These are phyloP conservation scores for Atlantisia rogersi DNA, from an alignment of 2,113 vertebrate genomes.

Conservation along the genomic window DNA sequence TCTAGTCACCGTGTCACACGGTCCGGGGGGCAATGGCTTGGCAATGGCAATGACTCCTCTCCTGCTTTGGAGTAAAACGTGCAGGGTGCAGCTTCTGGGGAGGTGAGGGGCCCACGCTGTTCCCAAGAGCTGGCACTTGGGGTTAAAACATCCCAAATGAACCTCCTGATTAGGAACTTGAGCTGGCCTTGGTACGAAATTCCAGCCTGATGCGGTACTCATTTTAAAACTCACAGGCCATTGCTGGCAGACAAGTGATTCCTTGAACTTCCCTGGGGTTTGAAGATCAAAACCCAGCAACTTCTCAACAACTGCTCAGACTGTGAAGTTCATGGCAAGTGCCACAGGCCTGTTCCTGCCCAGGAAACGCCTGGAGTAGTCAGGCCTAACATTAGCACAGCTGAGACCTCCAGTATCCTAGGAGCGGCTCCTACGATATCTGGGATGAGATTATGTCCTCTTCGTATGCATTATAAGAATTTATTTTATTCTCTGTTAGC, in stretches of 20 bases:
- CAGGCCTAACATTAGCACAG: not conserved
- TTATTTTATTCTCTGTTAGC: not conserved
- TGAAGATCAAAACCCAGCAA: not conserved
- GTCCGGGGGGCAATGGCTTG: fast-evolving
- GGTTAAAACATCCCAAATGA: not conserved
- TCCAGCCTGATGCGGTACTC: not conserved
- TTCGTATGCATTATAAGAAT: not conserved
- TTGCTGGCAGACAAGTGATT: not conserved
- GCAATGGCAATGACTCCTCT: not conserved
- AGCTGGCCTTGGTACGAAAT: not conserved
- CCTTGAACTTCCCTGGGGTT: not conserved
- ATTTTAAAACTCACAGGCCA: not conserved
- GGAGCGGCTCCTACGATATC: not conserved
- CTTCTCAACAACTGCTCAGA: not conserved
- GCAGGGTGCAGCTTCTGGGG: not conserved
- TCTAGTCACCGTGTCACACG: not conserved
- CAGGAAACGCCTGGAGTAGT: not conserved
- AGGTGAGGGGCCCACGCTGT: not conserved
- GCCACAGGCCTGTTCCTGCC: not conserved
- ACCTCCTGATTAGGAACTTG: not conserved
- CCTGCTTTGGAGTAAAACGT: not conserved
- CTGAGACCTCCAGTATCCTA: not conserved
- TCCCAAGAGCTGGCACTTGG: not conserved
- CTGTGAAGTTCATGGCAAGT: not conserved
- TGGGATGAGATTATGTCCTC: not conserved